Percentiles rank a stretch among this genome's conserved stretches.
Conservation (phyloP, 2,113 vertebrate species). For the Tachuris rubrigastra region DNA sequence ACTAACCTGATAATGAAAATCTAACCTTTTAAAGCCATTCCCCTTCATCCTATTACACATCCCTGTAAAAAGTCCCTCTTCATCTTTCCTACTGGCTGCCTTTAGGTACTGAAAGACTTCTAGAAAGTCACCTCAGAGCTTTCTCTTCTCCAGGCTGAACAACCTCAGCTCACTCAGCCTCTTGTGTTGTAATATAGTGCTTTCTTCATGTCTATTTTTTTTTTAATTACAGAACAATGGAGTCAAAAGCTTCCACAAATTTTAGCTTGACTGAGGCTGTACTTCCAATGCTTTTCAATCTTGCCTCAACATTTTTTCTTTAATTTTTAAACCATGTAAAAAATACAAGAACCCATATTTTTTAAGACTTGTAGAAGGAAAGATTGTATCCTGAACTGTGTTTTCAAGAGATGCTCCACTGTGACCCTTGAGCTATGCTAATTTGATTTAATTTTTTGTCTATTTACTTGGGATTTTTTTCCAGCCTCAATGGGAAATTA, state of each 20-base stretch:
- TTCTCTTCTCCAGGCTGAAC: not conserved
- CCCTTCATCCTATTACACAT: not conserved
- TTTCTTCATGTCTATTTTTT: not conserved
- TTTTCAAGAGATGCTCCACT: not conserved
- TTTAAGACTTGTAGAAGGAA: not conserved
- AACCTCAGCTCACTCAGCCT: not conserved
- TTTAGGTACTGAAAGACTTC: not conserved
- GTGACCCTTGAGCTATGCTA: not conserved
- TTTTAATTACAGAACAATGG: not conserved
- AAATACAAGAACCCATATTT: not conserved
- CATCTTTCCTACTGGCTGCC: not conserved
- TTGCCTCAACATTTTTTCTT: not conserved
- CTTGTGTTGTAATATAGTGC: not conserved
- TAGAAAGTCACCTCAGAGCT: not conserved
- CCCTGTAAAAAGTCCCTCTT: fast-evolving
- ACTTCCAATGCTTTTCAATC: not conserved
- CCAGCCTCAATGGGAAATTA: not conserved
- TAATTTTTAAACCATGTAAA: not conserved
- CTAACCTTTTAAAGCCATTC: not conserved
- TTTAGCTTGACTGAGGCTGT: not conserved
- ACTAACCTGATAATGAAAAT: not conserved
- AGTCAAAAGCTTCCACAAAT: not conserved
- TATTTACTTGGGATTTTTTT: not conserved
- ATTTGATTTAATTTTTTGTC: not conserved
- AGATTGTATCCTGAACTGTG: not conserved